Percentiles rank a stretch among this genome's conserved stretches.
Conservation (phyloP, 2,888 invertebrate species). For the Mayetiola destructor region DNA sequence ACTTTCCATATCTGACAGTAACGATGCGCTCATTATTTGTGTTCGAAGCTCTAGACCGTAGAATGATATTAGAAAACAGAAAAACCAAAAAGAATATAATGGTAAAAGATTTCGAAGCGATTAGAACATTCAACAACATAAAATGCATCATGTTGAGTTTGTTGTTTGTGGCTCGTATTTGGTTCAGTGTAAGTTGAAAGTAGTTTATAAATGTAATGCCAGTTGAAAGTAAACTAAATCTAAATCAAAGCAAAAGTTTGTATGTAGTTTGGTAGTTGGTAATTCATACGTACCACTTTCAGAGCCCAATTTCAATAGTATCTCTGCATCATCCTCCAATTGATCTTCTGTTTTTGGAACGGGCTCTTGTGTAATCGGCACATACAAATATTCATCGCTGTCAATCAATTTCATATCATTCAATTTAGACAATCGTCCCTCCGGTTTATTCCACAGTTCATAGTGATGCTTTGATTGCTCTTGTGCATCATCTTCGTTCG, state of each 20-base stretch:
- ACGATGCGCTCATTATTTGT: conserved; percentile 86
- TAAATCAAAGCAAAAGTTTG: neutral
- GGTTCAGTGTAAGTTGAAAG: neutral
- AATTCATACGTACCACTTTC: conserved; percentile 43
- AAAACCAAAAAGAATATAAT: conserved; percentile 9
- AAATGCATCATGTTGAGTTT: neutral
- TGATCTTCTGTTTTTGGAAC: conserved; percentile 97
- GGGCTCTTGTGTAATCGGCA: conserved; percentile 79
- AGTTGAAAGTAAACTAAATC: too few species aligned
- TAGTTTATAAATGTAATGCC: neutral
- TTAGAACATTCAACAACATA: neutral
- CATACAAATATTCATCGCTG: conserved; percentile 56
- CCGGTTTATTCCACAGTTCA: conserved; percentile 45
- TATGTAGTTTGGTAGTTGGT: too few species aligned
- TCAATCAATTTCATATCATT: conserved; percentile 51
- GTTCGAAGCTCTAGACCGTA: conserved; percentile 73
- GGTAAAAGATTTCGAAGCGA: neutral
- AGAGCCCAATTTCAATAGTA: conserved; percentile 75
- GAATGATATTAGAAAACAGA: too few species aligned
- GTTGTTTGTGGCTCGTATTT: neutral
- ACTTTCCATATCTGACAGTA: conserved; percentile 95
- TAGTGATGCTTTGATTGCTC: conserved; percentile 29
- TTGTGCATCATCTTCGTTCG: conserved; percentile 41
- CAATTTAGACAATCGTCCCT: conserved; percentile 55
- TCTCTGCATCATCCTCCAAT: conserved; percentile 81